Evolutionary conservation across 2,888 invertebrate species (phyloP).

Genomic region (Timandra comae): DNA sequence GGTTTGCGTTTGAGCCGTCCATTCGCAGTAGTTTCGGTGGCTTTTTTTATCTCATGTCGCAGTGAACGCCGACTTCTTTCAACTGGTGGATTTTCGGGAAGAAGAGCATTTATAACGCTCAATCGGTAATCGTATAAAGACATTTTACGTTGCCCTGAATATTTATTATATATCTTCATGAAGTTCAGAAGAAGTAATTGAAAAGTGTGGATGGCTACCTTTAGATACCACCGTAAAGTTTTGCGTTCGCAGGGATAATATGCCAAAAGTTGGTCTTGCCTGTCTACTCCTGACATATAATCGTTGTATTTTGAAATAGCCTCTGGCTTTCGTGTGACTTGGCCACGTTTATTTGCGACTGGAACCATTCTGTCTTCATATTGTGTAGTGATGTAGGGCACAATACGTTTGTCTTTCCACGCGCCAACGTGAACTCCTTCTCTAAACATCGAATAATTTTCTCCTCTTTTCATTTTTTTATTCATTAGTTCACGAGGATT

Average conservation of each 20-base stretch:
- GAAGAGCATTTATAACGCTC: conserved; percentile 8
- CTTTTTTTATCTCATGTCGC: too few species aligned
- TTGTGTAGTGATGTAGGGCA: too few species aligned
- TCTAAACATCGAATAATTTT: conserved; percentile 2
- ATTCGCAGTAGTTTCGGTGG: too few species aligned
- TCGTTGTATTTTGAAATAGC: conserved; percentile 8
- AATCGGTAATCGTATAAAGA: neutral
- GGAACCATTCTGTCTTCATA: conserved; percentile 2
- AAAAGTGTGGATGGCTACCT: too few species aligned
- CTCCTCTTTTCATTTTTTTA: neutral
- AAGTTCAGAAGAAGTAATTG: too few species aligned
- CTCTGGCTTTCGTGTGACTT: conserved; percentile 4
- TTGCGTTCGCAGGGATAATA: conserved; percentile 12
- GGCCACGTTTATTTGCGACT: conserved; percentile 8
- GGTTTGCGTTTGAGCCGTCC: too few species aligned
- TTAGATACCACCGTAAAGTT: neutral
- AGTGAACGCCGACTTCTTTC: too few species aligned
- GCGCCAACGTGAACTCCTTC: conserved; percentile 9
- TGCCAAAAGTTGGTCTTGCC: conserved; percentile 10
- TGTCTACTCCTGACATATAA: conserved; percentile 8
- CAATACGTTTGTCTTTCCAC: conserved; percentile 6
- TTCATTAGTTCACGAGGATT: conserved; percentile 6
- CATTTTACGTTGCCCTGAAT: conserved; percentile 12
- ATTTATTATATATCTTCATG: neutral
- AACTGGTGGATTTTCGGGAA: neutral